phyloP scores from a whole-genome alignment of 2,113 vertebrate genomes.

The Lamprotornis superbus region DNA sequence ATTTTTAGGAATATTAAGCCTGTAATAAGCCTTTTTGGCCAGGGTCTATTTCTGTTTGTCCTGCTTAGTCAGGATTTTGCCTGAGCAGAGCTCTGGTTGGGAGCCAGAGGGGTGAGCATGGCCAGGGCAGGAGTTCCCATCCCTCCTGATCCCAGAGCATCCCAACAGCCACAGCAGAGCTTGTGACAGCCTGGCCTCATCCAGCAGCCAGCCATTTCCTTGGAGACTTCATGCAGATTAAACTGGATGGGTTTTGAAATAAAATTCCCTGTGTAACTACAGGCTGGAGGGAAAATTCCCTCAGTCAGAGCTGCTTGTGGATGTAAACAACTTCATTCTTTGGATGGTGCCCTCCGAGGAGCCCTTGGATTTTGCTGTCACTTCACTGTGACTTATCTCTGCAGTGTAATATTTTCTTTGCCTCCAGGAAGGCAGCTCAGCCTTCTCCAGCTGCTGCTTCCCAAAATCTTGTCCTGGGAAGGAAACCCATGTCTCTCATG shows the following conservation, averaged over 20 bases:
- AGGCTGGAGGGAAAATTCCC: not conserved
- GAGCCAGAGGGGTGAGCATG: not conserved
- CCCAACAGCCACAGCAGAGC: not conserved
- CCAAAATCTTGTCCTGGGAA: not conserved
- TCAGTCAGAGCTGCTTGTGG: not conserved
- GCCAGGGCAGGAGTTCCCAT: not conserved
- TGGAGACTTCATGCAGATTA: not conserved
- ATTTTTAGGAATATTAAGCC: conserved; percentile 24
- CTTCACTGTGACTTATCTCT: not conserved
- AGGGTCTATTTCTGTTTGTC: not conserved
- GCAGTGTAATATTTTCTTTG: not conserved
- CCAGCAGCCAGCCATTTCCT: not conserved
- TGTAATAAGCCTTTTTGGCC: not conserved
- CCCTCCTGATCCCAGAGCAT: not conserved
- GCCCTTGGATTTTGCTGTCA: not conserved
- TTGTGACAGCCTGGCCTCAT: not conserved
- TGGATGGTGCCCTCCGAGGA: not conserved
- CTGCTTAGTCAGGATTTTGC: not conserved
- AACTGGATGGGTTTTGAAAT: not conserved
- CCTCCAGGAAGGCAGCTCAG: not conserved
- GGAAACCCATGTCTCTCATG: accelerated
- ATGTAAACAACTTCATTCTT: not conserved
- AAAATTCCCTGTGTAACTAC: not conserved
- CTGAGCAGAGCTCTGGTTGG: not conserved
- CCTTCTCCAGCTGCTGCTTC: not conserved